Conservation (phyloP, 2,888 invertebrate species). For the Trachelus tabidus region DNA sequence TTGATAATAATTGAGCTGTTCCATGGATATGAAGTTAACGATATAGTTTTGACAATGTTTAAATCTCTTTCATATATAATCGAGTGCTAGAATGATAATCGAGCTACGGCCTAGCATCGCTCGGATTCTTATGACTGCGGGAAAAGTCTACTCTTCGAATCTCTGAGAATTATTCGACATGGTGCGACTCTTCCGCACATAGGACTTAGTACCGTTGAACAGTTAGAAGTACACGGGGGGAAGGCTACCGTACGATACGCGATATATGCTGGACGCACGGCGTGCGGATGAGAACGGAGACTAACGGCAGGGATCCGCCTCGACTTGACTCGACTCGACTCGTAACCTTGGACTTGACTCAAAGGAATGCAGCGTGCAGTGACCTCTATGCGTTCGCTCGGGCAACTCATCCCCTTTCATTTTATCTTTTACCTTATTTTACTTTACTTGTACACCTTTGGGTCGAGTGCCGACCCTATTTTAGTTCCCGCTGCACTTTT, state of each 20-base stretch:
- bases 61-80: neutral
- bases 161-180: neutral
- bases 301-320: constrained; percentile 34
- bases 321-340: constrained; percentile 38
- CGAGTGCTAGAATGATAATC: neutral
- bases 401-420: constrained; percentile 8
- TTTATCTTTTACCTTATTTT: constrained; percentile 23
- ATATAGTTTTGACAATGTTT: neutral
- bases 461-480: neutral
- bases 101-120: neutral
- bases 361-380: constrained; percentile 60
- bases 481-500: neutral
- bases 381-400: constrained; percentile 44
- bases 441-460: neutral
- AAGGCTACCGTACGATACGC: neutral
- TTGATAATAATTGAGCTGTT: neutral
- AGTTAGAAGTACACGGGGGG: neutral
- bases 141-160: neutral
- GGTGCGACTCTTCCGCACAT: neutral
- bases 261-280: neutral
- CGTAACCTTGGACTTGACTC: constrained; percentile 63
- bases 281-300: constrained; percentile 26
- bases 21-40: neutral
- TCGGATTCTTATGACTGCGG: neutral
- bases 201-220: neutral